A percentile compares a stretch with the other conserved stretches of the same genome.
Conservation (phyloP, 2,113 vertebrate species). For the Heterochromis multidens region DNA sequence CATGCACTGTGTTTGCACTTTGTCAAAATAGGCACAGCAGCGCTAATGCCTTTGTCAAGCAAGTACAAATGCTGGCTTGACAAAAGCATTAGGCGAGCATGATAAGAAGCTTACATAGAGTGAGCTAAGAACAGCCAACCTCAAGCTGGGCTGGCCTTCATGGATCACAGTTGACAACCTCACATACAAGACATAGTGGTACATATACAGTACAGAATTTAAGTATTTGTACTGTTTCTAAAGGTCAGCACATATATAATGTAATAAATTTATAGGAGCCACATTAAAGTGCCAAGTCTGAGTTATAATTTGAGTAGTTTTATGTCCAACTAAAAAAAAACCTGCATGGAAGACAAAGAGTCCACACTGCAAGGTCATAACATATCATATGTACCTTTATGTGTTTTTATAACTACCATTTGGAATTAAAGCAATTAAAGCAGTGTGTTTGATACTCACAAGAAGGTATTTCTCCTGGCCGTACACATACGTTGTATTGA, state of each 20-base stretch:
- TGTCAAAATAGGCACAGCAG: background rate
- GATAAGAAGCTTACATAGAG: conserved; percentile 33
- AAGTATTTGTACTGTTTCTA: background rate
- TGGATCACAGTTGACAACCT: background rate
- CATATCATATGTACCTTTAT: background rate
- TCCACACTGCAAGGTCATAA: background rate
- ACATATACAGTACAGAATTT: background rate
- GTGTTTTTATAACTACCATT: background rate
- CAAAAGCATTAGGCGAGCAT: conserved; percentile 7
- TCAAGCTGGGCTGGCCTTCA: background rate
- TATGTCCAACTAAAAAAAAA: background rate
- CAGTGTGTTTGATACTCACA: conserved; percentile 75
- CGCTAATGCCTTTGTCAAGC: background rate
- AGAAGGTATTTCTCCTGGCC: conserved; percentile 97
- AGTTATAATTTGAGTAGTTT: background rate
- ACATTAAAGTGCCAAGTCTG: background rate
- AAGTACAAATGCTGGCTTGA: conserved; percentile 1
- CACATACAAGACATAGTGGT: background rate
- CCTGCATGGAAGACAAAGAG: background rate
- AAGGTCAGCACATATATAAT: background rate
- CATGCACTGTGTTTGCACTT: background rate
- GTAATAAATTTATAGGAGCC: background rate
- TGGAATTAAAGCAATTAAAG: background rate
- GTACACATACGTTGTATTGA: conserved; percentile 93
- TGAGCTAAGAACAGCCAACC: conserved; percentile 14